Percentiles rank a stretch among this genome's conserved stretches.
Conservation (phyloP, 2,888 invertebrate species). For the Polydrusus pterygomalis region DNA sequence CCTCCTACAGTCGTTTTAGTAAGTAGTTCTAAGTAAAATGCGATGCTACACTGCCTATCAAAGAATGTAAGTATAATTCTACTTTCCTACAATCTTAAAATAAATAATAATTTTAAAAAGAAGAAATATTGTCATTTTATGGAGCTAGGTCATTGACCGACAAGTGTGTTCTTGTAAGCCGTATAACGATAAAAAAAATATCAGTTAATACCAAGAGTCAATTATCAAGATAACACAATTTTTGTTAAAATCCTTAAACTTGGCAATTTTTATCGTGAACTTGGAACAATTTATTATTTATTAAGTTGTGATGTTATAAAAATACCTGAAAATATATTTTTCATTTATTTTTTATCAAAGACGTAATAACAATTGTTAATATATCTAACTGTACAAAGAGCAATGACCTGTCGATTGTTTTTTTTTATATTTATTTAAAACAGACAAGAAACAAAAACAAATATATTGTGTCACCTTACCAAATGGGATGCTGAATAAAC, state of each 20-base stretch:
- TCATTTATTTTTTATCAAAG: background rate
- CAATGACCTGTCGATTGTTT: slow-evolving; percentile 13
- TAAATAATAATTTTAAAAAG: slow-evolving; percentile 6
- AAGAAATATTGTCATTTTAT: slow-evolving; percentile 11
- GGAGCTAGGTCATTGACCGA: slow-evolving; percentile 16
- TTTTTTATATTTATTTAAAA: background rate
- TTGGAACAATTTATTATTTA: slow-evolving; percentile 26
- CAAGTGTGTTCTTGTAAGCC: slow-evolving; percentile 17
- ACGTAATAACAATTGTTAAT: background rate
- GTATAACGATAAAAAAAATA: slow-evolving; percentile 15
- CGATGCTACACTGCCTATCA: no score
- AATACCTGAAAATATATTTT: slow-evolving; percentile 20
- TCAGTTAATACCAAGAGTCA: slow-evolving; percentile 15
- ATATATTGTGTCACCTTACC: no score
- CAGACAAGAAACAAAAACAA: no score
- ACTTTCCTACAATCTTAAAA: background rate
- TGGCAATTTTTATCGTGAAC: slow-evolving; percentile 36
- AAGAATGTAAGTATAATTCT: no score
- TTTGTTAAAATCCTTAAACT: slow-evolving; percentile 31
- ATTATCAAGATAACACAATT: slow-evolving; percentile 16
- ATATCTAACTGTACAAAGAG: background rate
- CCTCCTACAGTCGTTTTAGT: no score
- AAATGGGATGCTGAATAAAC: no score
- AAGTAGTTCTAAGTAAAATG: background rate
- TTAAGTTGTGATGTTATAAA: background rate